Evolutionary conservation across 23 tunicate genomes (phyloP), one percentile per base, ranked within the genome.

Genomic region (Trididemnum nubilum): DNA sequence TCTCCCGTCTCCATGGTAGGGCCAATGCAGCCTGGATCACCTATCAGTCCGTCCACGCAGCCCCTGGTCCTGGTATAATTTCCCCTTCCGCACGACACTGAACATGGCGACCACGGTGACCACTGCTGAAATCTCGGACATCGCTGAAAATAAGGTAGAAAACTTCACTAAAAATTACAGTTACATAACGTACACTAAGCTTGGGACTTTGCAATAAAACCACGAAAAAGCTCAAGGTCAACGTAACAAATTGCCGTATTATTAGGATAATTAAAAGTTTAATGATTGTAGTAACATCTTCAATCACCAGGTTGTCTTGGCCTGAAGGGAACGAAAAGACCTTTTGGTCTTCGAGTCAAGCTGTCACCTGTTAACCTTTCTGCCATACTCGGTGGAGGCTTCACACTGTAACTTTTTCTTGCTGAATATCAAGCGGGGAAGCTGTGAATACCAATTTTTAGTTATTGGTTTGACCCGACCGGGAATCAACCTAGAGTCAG

Each of bases 41-140:
- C 97, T 1, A 50, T 60, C 0, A 1, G 58, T 33, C 90, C 86
- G 57, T 83, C 78, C 40, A 85, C 36, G 81, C 97, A 91, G 31
- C 21, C 37, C 24, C 97, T 65, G 15, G 63, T 36, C 61, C 97
- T 76, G 18, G 36, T 76, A 29, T 71, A 51, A 21, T 37, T 70
- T 75, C 97, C 97, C 29, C 81, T 64, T 0, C 90, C 90, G 69
- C 97, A 91, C 21, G 90, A 60, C 0, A 33, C 84, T 0, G 67
- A 29, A 32, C 88, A 58, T 36, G 65, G 7, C 2, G 81, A 33
- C 81, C 81, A 77, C 2, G 36, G 22, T 30, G 26, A 19, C 81
- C 81, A 77, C 9, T 12, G 26, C 25, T 77, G 33, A 21, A 35
- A 77, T 12, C 26, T n/a, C 2, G 81, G 81, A 32, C 81, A 77